A percentile compares a stretch with the other conserved stretches of the same genome.
These are phyloP conservation scores for Lumbricus terrestris DNA, from an alignment of 2,888 invertebrate species.

Conservation along the genomic window DNA sequence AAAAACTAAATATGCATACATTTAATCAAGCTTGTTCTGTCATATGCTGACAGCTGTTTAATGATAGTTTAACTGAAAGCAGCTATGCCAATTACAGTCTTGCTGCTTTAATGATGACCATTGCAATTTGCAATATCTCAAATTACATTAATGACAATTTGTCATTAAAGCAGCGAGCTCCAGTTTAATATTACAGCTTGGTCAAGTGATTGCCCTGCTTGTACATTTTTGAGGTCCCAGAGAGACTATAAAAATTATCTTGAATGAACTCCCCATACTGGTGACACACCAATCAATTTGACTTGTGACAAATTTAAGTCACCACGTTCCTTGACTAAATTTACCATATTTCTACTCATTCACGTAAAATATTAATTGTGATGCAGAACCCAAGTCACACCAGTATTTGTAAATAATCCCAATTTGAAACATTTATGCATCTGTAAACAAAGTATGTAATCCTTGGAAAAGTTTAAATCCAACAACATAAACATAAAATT, in stretches of 20 bases:
- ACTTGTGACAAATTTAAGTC: background rate
- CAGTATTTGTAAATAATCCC: no score
- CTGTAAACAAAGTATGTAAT: background rate
- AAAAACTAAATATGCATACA: background rate
- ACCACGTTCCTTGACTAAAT: background rate
- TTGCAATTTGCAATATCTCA: background rate
- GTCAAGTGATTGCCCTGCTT: background rate
- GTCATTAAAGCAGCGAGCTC: no score
- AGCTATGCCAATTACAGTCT: background rate
- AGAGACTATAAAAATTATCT: background rate
- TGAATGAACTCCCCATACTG: background rate
- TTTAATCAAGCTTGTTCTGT: background rate
- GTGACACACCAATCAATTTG: background rate
- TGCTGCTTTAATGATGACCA: background rate
- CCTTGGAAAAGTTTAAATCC: background rate
- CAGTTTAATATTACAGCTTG: no score
- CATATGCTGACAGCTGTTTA: background rate
- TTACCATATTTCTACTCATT: background rate
- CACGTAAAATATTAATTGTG: background rate
- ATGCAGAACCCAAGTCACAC: background rate
- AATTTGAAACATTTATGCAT: background rate
- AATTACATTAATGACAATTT: no score
- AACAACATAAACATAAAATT: background rate
- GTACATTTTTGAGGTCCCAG: background rate
- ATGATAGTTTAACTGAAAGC: background rate